Base-by-base conservation (phyloP, 1,140 invertebrate genomes). In the Daktulosphaira vitifoliae region DNA sequence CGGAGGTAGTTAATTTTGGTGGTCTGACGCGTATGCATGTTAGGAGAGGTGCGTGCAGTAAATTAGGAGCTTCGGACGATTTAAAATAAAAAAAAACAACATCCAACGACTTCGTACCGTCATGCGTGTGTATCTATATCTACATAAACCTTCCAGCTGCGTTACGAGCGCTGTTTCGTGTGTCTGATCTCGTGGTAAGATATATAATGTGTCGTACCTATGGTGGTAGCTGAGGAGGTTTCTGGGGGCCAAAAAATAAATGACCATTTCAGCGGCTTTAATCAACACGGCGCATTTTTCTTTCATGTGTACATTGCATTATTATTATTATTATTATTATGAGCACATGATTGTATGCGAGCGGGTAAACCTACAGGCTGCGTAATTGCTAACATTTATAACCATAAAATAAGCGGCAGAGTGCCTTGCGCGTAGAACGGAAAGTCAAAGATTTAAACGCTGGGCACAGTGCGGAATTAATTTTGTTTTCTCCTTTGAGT, bases 1-100 rank as follows among this genome's bases (percentile, higher is more conserved):
- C 42, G 54, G 54, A 42, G 22, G 38, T 42, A 23, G 54, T 59
- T 59, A 59, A 59, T 59, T 59, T 59, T 23, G 39, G 54, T 59
- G 42, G 53, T 56, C 53, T 44, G 22, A 4, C 8, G 11, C 9
- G 38, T 59, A 11, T 7, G 11, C 29, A 33, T 33, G 29, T 33
- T 29, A 62, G 13, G 16, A 9, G n/a, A 62, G n/a, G 20, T 46
- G 56, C 56, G 42, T 46, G 54, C 56, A 33, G 56, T 62, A 62
- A 62, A 62, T 46, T 46, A 59, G 54, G 44, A 33, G 25, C n/a
- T 8, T 44, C n/a, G n/a, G 38, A 26, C 53, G 37, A n/a, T 33
- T 6, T 6, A 33, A 33, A 33, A 33, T 5, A 6, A 33, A 33
- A 33, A 33, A 33, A 33, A 33, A 33, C 5, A 33, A 33, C 29